A percentile compares a stretch with the other conserved stretches of the same genome.
Conservation (phyloP, 2,888 invertebrate species). For the Amaurobius ferox region DNA sequence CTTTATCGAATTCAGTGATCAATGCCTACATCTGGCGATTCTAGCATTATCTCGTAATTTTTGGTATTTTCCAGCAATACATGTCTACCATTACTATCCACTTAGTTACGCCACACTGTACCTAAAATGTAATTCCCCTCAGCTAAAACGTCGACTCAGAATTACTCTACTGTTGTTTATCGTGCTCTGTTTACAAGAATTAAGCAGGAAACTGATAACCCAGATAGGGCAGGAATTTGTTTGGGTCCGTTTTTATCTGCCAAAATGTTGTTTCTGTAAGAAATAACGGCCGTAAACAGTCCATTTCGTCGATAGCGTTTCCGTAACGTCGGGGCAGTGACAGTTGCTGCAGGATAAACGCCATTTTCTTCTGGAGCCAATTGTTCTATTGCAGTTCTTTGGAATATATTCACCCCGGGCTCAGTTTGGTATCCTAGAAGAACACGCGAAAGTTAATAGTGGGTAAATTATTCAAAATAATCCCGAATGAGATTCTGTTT, state of each 20-base stretch:
- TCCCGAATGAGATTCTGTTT: background rate
- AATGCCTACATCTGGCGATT: too few species aligned
- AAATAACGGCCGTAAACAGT: constrained; percentile 5
- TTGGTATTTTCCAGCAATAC: background rate
- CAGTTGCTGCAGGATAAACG: background rate
- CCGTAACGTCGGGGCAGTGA: background rate
- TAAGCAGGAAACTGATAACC: constrained; percentile 50
- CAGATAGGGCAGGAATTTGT: constrained; percentile 38
- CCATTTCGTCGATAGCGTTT: background rate
- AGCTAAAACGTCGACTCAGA: background rate
- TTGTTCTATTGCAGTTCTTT: background rate
- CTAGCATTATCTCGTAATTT: too few species aligned
- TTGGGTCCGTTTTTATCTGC: constrained; percentile 25
- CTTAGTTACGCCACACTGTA: constrained; percentile 7
- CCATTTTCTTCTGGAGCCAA: background rate
- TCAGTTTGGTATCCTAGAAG: background rate
- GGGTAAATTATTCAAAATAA: too few species aligned
- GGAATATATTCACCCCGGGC: background rate
- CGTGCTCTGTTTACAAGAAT: constrained; percentile 29
- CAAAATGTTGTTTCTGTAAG: background rate
- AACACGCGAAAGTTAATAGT: background rate
- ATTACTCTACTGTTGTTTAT: constrained; percentile 39
- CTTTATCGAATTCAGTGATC: too few species aligned
- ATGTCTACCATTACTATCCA: background rate
- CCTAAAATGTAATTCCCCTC: background rate